phyloP scores from a whole-genome alignment of 2,113 vertebrate genomes.

The Onychostoma macrolepis region DNA sequence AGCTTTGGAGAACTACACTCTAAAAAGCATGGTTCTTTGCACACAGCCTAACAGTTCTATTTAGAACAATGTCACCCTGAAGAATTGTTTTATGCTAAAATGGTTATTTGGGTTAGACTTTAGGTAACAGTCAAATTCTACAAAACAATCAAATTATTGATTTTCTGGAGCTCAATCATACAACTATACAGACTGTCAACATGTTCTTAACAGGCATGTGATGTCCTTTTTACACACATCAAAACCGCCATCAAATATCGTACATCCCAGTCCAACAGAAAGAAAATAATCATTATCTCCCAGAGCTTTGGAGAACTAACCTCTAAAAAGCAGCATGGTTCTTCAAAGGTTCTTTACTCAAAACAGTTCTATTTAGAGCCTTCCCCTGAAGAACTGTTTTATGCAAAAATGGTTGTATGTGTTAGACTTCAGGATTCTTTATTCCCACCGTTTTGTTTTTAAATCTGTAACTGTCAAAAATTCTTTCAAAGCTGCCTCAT shows the following conservation, averaged over 20 bases:
- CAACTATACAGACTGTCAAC: background rate
- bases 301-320: background rate
- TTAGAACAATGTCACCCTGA: too few relatives aligned
- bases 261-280: constrained; percentile 14
- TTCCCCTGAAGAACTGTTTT: background rate
- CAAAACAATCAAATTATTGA: background rate
- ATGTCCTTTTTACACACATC: background rate
- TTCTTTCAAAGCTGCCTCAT: background rate
- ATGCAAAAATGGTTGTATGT: too few relatives aligned
- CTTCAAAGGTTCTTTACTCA: background rate
- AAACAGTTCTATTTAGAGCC: background rate
- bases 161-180: background rate
- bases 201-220: too few relatives aligned
- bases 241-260: constrained; percentile 2
- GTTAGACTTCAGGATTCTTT: too few relatives aligned
- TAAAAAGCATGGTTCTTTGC: too few relatives aligned
- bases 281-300: constrained; percentile 19
- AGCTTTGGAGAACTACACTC: background rate
- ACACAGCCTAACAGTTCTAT: too few relatives aligned
- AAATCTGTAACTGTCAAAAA: background rate
- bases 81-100: too few relatives aligned
- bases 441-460: too few relatives aligned
- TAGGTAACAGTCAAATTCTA: too few relatives aligned
- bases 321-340: background rate
- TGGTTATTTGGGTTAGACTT: too few relatives aligned